Evolutionary conservation across 1,140 invertebrate genomes (phyloP).

Genomic region (Prorops nasuta): DNA sequence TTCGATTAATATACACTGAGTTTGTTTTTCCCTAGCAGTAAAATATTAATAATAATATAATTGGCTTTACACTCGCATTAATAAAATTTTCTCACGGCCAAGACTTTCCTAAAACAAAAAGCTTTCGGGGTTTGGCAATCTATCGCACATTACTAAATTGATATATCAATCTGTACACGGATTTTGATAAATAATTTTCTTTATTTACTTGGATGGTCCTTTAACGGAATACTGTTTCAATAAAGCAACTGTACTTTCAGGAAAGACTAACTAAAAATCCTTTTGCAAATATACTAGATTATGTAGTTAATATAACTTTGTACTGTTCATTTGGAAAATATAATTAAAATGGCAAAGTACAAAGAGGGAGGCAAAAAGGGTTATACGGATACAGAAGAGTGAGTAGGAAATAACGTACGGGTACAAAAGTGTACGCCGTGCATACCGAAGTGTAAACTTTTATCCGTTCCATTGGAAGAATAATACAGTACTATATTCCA

Average conservation of each 20-base stretch:
- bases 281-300: background rate
- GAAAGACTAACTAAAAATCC: background rate
- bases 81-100: no score
- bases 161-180: constrained; percentile 18
- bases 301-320: background rate
- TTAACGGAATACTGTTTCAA: background rate
- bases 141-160: constrained; percentile 14
- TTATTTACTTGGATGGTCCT: constrained; percentile 8
- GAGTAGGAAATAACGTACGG: no score
- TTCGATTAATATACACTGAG: no score
- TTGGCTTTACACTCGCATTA: no score
- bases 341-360: no score
- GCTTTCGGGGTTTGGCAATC: no score
- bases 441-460: background rate
- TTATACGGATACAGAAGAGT: no score
- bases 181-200: constrained; percentile 16
- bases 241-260: background rate
- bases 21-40: no score
- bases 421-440: background rate
- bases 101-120: no score
- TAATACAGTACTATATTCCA: constrained; percentile 8
- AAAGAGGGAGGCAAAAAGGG: no score
- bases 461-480: background rate
- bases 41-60: no score
- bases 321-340: background rate